These are phyloP conservation scores for Nomada fucata DNA, from an alignment of 2,888 invertebrate species.

Conservation along the genomic window DNA sequence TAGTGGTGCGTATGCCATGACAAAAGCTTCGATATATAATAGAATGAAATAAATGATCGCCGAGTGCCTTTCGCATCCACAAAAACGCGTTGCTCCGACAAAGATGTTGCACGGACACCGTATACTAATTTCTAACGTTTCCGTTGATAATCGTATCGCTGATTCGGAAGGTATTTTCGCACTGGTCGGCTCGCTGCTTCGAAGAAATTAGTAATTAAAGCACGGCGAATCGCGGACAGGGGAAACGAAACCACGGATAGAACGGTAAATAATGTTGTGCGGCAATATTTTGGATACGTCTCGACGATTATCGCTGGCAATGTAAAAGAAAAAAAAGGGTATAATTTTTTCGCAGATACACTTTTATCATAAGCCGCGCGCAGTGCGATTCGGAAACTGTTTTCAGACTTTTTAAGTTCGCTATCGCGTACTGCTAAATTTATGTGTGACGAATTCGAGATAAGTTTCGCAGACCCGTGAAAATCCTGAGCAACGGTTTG, in stretches of 20 bases:
- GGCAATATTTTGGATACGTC: conserved; percentile 41
- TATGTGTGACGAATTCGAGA: conserved; percentile 70
- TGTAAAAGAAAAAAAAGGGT: not conserved
- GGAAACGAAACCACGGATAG: not conserved
- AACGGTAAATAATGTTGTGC: conserved; percentile 13
- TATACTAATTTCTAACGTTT: conserved; percentile 54
- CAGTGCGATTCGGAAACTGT: conserved; percentile 48
- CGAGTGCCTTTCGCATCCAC: conserved; percentile 26
- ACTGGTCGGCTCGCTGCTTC: not conserved
- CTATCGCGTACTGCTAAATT: conserved; percentile 71
- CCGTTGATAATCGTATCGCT: conserved; percentile 60
- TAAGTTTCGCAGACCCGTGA: conserved; percentile 64
- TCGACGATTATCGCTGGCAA: conserved; percentile 31
- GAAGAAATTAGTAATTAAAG: conserved; percentile 37
- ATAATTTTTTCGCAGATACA: conserved; percentile 37
- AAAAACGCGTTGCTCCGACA: conserved; percentile 40
- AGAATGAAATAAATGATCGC: conserved; percentile 48
- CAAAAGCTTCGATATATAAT: conserved; percentile 44
- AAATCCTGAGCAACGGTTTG: conserved; percentile 60
- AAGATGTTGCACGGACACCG: conserved; percentile 22
- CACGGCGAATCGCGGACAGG: not conserved
- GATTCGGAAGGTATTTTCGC: conserved; percentile 49
- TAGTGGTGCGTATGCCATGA: conserved; percentile 36
- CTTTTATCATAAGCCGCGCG: conserved; percentile 42
- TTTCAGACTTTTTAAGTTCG: conserved; percentile 57